Percentiles rank a stretch among this genome's conserved stretches.
These are phyloP conservation scores for Xanthia icteritia DNA, from an alignment of 2,888 invertebrate genomes.

Conservation along the genomic window DNA sequence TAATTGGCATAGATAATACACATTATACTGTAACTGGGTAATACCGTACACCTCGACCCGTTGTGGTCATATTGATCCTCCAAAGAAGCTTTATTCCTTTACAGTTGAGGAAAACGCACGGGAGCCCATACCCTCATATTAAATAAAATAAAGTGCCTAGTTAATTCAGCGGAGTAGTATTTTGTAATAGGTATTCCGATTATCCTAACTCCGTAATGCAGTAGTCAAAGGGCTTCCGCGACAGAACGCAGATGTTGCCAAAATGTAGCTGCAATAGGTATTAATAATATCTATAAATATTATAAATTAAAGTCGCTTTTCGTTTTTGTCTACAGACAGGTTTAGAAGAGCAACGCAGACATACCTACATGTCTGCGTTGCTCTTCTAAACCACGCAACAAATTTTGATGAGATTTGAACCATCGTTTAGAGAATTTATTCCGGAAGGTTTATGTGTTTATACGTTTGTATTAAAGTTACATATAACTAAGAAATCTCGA, in stretches of 20 bases:
- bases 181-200: neutral
- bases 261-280: neutral
- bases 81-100: neutral
- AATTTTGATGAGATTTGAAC: too few species aligned
- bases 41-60: neutral
- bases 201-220: neutral
- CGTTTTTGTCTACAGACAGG: too few species aligned
- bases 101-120: neutral
- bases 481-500: too few species aligned
- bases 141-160: constrained; percentile 6
- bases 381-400: too few species aligned
- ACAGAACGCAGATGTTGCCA: constrained; percentile 15
- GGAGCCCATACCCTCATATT: neutral
- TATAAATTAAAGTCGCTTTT: too few species aligned
- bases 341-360: too few species aligned
- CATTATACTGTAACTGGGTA: too few species aligned
- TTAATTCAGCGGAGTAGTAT: neutral
- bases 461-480: too few species aligned
- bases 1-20: too few species aligned
- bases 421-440: too few species aligned
- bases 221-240: constrained; percentile 12
- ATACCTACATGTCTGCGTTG: too few species aligned
- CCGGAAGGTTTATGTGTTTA: too few species aligned
- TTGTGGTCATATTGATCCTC: neutral
- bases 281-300: neutral